These are phyloP conservation scores for Cyrtonyx montezumae DNA, from an alignment of 2,113 vertebrate species.

Conservation along the genomic window DNA sequence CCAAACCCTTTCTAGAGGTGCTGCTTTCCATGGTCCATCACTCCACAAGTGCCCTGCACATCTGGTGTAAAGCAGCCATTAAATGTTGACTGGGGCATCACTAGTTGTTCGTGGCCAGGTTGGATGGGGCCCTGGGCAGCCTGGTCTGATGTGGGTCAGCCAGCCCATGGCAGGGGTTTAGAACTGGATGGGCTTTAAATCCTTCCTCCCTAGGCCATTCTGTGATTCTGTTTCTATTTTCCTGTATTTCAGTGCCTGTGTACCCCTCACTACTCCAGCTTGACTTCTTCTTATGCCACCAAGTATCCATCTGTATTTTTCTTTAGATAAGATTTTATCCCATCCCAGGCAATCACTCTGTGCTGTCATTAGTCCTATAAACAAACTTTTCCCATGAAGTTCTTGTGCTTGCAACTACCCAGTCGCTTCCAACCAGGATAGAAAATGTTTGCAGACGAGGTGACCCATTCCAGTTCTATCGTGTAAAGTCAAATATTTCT, in stretches of 20 bases:
- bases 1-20: background rate
- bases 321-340: slow-evolving; percentile 53
- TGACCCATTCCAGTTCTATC: background rate
- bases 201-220: too few relatives aligned
- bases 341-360: background rate
- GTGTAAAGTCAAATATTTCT: background rate
- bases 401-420: background rate
- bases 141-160: too few relatives aligned
- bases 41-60: background rate
- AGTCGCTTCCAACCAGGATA: background rate
- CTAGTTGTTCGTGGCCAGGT: too few relatives aligned
- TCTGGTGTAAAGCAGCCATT: background rate
- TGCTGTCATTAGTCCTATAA: slow-evolving; percentile 21
- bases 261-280: background rate
- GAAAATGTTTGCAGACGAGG: background rate
- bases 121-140: too few relatives aligned
- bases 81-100: background rate
- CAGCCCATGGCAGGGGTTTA: too few relatives aligned
- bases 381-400: background rate
- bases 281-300: slow-evolving; percentile 27
- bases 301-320: background rate
- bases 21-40: background rate
- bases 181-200: too few relatives aligned
- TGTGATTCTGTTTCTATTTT: background rate
- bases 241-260: background rate